Conservation (phyloP, 2,113 vertebrate species). For the Excalfactoria chinensis region DNA sequence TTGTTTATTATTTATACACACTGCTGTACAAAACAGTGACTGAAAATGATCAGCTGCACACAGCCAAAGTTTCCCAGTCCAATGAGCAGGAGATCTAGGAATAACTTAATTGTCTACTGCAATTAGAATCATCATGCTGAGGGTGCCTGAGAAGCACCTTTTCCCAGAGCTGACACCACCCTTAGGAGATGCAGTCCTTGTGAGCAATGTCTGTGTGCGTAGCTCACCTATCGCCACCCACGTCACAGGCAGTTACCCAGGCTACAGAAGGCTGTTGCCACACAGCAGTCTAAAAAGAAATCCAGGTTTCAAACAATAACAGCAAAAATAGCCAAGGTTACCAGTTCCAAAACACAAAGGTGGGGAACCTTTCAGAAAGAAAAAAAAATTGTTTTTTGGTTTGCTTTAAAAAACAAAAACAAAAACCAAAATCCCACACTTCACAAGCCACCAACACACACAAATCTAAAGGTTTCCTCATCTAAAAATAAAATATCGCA, state of each 20-base stretch:
- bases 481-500: neutral
- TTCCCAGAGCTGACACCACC: neutral
- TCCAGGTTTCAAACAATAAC: neutral
- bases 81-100: neutral
- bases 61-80: neutral
- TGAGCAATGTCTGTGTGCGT: neutral
- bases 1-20: neutral
- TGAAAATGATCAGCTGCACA: neutral
- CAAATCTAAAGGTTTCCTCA: neutral
- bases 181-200: neutral
- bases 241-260: neutral
- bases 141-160: neutral
- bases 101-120: neutral
- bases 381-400: neutral
- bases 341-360: neutral
- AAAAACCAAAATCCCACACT: no score
- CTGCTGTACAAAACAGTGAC: neutral
- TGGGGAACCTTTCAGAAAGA: neutral
- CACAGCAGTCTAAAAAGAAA: neutral
- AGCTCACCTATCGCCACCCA: neutral
- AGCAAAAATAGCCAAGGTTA: neutral
- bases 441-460: neutral
- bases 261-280: neutral
- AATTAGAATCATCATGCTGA: fast-evolving
- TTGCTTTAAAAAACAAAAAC: no score